phyloP scores from a whole-genome alignment of 2,113 vertebrate species.

The Macaca mulatta region DNA sequence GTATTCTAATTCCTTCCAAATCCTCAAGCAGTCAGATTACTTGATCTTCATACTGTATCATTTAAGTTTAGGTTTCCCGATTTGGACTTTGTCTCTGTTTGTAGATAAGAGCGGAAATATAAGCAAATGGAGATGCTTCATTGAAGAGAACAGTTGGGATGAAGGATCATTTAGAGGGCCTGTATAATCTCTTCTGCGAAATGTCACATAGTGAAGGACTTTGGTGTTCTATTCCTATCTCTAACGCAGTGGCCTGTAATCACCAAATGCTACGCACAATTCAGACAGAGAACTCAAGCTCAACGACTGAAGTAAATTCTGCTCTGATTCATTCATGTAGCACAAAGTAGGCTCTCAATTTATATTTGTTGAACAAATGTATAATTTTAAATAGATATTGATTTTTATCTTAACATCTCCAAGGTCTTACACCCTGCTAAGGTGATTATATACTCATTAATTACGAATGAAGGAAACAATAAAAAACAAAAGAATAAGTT shows the following conservation, averaged over 20 bases:
- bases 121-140: neutral
- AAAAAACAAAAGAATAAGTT: neutral
- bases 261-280: neutral
- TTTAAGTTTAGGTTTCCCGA: neutral
- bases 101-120: neutral
- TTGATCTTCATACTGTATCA: neutral
- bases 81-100: neutral
- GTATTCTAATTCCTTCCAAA: neutral
- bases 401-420: neutral
- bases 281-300: neutral
- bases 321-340: neutral
- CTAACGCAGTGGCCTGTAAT: neutral
- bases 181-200: neutral
- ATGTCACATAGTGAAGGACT: neutral
- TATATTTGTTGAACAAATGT: neutral
- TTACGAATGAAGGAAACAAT: neutral
- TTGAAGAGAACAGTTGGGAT: neutral
- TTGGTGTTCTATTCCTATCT: neutral
- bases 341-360: neutral
- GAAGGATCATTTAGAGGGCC: neutral
- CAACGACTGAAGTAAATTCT: neutral
- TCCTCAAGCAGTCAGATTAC: neutral
- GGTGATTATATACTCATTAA: neutral
- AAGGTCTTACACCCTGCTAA: neutral
- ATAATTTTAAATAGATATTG: slow-evolving; percentile 13